These are phyloP conservation scores for Aplodontia rufa DNA, from an alignment of 2,113 vertebrate species.

Conservation along the genomic window DNA sequence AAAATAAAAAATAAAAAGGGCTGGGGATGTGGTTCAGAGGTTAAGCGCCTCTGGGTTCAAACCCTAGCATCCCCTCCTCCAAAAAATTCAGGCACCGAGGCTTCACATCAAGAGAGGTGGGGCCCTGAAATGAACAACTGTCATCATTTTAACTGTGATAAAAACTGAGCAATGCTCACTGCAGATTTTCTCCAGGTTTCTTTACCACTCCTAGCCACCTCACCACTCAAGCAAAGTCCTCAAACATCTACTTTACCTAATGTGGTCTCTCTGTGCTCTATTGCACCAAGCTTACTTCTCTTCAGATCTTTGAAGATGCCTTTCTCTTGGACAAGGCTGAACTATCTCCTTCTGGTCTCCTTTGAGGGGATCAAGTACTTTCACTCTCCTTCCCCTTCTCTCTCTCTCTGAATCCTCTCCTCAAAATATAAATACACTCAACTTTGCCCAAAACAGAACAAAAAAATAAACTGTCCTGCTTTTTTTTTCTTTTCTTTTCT, in stretches of 20 bases:
- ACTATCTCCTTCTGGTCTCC: neutral
- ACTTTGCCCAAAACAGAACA: neutral
- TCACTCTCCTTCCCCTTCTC: neutral
- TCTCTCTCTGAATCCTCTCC: neutral
- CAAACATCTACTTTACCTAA: neutral
- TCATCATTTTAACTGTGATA: neutral
- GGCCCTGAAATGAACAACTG: slow-evolving; percentile 20
- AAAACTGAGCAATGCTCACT: neutral
- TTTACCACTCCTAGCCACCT: neutral
- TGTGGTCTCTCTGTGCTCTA: neutral
- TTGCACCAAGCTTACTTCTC: neutral
- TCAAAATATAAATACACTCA: neutral
- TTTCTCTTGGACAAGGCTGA: slow-evolving; percentile 4
- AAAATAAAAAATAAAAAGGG: too few species aligned
- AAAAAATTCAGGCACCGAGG: neutral
- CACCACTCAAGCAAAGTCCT: neutral
- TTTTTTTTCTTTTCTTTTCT: too few species aligned
- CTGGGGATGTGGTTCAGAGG: too few species aligned
- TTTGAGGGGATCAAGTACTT: neutral
- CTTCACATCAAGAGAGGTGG: neutral
- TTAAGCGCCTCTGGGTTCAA: too few species aligned
- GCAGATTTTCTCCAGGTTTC: slow-evolving; percentile 16
- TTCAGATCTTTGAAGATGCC: neutral
- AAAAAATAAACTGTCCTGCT: neutral
- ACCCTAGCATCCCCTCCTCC: too few species aligned